Percentiles rank a stretch among this genome's conserved stretches.
Evolutionary conservation across 2,888 invertebrate genomes (phyloP).

Genomic region (Amblyteles armatorius): DNA sequence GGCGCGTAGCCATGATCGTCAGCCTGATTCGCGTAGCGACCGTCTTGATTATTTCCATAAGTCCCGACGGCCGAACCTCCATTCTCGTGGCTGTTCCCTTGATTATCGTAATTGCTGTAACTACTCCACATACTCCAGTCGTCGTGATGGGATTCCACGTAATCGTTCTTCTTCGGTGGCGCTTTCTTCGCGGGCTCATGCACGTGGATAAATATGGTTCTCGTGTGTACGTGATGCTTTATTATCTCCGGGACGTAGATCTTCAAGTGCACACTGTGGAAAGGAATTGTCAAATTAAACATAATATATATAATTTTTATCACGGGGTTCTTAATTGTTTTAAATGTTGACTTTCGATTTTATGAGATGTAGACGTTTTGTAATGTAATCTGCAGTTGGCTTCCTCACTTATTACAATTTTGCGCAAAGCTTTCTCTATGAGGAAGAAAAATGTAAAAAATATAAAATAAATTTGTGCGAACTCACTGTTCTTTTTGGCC

Average conservation of each 20-base stretch:
- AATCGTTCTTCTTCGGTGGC: slow-evolving; percentile 76
- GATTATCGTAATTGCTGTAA: slow-evolving; percentile 82
- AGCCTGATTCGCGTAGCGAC: slow-evolving; percentile 4
- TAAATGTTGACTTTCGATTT: no score
- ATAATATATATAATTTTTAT: slow-evolving; percentile 3
- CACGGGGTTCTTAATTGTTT: no score
- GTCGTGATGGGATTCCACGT: slow-evolving; percentile 85
- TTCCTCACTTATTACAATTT: no score
- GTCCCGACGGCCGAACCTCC: slow-evolving; percentile 41
- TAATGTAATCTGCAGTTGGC: no score
- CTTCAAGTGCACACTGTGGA: slow-evolving; percentile 86
- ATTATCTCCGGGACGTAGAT: slow-evolving; percentile 87
- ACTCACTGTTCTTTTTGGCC: slow-evolving; percentile 77
- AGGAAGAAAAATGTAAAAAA: background rate
- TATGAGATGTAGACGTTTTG: no score
- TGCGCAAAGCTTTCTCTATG: no score
- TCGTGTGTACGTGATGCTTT: slow-evolving; percentile 87
- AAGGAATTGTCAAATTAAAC: slow-evolving; percentile 11
- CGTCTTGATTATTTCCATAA: background rate
- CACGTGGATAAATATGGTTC: slow-evolving; percentile 87
- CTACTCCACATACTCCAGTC: slow-evolving; percentile 81
- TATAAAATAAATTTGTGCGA: background rate
- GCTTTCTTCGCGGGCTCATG: slow-evolving; percentile 76
- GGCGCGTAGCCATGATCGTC: slow-evolving; percentile 46
- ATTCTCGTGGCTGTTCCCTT: slow-evolving; percentile 62